These are phyloP conservation scores for Cochlearius cochlearius DNA, from an alignment of 2,113 vertebrate species.

Conservation along the genomic window DNA sequence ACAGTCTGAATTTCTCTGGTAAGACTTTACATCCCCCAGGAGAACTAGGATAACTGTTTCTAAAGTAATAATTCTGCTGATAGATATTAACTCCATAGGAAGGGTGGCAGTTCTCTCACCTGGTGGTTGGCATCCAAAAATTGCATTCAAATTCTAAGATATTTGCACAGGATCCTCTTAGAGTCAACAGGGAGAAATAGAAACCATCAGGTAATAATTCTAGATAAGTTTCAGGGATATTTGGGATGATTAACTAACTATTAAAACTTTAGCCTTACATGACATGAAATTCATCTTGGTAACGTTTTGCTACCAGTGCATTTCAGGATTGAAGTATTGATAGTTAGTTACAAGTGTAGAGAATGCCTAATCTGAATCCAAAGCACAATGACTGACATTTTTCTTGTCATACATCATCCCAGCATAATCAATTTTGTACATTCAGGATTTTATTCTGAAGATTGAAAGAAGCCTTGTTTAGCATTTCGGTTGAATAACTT, in stretches of 20 bases:
- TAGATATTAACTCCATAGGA: background rate
- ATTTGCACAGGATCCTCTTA: background rate
- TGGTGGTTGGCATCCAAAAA: background rate
- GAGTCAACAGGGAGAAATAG: background rate
- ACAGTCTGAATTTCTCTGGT: background rate
- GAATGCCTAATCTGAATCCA: background rate
- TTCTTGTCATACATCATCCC: background rate
- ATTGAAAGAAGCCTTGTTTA: background rate
- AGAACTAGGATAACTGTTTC: background rate
- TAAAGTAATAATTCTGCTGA: background rate
- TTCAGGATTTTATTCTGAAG: background rate
- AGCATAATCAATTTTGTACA: background rate
- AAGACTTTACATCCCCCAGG: background rate
- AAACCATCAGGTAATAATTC: background rate
- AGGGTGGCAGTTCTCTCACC: background rate
- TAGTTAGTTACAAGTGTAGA: background rate
- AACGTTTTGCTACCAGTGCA: background rate
- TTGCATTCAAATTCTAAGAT: background rate
- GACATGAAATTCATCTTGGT: background rate
- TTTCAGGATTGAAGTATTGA: background rate
- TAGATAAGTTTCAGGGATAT: background rate
- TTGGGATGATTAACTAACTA: background rate
- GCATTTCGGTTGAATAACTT: background rate
- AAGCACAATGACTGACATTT: background rate
- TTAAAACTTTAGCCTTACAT: background rate